Base-by-base conservation (phyloP, 2,888 invertebrate genomes). In the Trichopria drosophilae region DNA sequence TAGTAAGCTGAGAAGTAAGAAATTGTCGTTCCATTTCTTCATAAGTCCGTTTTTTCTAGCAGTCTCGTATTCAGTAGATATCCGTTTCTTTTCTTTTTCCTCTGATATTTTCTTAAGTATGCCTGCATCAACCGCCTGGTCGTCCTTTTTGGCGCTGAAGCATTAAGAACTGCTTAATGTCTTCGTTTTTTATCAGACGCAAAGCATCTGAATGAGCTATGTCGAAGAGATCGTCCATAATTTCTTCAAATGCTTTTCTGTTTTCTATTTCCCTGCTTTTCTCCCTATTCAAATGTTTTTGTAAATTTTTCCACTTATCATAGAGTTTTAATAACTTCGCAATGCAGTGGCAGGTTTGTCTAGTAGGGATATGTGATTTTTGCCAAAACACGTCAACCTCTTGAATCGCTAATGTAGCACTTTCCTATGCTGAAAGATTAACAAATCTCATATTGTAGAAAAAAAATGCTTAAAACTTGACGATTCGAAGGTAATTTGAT, bases 361-460 rank as follows among this genome's bases (percentile, higher is more conserved):
- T 12, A 23, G 55, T 61, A 18, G 63, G 62, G 34, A 66, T 65
- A 52, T 63, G 48, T 9, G 64, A 62, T 35, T 66, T 66, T 64
- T 67, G 64, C 62, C 65, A 67, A 54, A 47, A 67, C 35, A 67
- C 43, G n/a, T 53, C 36, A 3, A 13, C 24, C 19, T 57, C 51
- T 1, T 52, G 35, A 28, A 54, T 46, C 15, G 41, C 34, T 23
- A 52, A 40, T 31, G 35, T 52, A 15, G 53, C 55, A 32, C 45
- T 58, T 54, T 58, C 54, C 44, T 41, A 39, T 15, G 43, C 40
- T 47, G 19, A 57, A 36, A 53, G 36, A 15, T 56, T 54, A 7
- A 52, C 54, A 41, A 47, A 36, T 7, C 57, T 51, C 13, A 55
- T 44, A 39, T 57, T 57, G 28, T 39, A 55, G 49, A 57, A 57